Evolutionary conservation across 2,113 vertebrate genomes (phyloP).

Genomic region (Chloebia gouldiae): DNA sequence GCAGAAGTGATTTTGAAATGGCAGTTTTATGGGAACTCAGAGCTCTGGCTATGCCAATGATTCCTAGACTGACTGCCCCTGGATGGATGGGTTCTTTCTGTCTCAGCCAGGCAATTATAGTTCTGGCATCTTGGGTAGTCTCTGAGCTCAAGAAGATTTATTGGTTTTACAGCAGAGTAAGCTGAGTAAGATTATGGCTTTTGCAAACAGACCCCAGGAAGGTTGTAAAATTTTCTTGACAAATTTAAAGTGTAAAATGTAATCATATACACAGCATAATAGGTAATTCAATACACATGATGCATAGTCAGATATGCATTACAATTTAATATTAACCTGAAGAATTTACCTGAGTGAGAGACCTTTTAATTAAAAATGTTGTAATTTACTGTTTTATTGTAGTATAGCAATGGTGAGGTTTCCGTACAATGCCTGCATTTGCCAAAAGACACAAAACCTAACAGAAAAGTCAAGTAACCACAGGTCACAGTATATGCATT

Average conservation of each 20-base stretch:
- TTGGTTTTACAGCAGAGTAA: background rate
- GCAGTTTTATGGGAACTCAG: background rate
- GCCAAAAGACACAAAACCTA: background rate
- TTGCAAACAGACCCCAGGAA: background rate
- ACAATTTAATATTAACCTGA: background rate
- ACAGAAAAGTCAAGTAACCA: background rate
- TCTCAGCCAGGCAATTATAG: background rate
- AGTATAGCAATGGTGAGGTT: background rate
- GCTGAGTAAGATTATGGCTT: background rate
- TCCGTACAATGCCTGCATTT: background rate
- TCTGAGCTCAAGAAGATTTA: background rate
- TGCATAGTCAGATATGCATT: background rate
- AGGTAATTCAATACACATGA: background rate
- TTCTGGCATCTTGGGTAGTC: background rate
- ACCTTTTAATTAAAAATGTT: background rate
- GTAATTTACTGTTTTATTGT: background rate
- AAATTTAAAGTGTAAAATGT: background rate
- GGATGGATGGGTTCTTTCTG: background rate
- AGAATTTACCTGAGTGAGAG: background rate
- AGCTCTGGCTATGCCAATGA: background rate
- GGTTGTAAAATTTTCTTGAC: background rate
- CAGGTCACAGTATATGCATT: background rate
- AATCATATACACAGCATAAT: background rate
- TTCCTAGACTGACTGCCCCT: background rate
- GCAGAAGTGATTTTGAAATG: background rate